These are phyloP conservation scores for Oreocharis arfaki DNA, from an alignment of 2,113 vertebrate species.

Conservation along the genomic window DNA sequence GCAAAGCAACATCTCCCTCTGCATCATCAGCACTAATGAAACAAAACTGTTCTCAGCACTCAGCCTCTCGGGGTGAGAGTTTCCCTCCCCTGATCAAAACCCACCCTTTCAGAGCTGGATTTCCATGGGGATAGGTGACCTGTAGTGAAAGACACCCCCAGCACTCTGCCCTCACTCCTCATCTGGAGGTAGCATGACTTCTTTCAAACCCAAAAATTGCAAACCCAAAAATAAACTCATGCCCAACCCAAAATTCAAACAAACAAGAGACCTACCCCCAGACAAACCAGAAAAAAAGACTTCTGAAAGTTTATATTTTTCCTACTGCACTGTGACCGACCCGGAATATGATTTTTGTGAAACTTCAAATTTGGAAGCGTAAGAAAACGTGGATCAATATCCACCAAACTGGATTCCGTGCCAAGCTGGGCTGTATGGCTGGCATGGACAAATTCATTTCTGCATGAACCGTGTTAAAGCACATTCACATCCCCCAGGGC, in stretches of 20 bases:
- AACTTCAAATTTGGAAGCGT: not conserved
- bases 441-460: slow-evolving; percentile 3
- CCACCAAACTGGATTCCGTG: not conserved
- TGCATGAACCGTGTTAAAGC: not conserved
- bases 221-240: not conserved
- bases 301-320: not conserved
- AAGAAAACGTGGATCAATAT: not conserved
- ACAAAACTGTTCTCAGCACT: not conserved
- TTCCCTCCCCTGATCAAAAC: not conserved
- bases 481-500: slow-evolving; percentile 45
- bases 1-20: not conserved
- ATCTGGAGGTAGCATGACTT: not conserved
- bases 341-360: not conserved
- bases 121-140: not conserved
- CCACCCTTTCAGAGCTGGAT: not conserved
- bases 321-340: not conserved
- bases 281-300: not conserved
- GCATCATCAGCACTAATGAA: too few species aligned
- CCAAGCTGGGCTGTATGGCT: not conserved
- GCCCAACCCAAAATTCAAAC: not conserved
- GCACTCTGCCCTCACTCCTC: not conserved
- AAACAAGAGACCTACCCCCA: not conserved
- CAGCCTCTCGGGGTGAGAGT: accelerated
- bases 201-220: not conserved
- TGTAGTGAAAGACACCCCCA: not conserved